phyloP scores from a whole-genome alignment of 2,888 invertebrate genomes.

The Coelopa pilipes region DNA sequence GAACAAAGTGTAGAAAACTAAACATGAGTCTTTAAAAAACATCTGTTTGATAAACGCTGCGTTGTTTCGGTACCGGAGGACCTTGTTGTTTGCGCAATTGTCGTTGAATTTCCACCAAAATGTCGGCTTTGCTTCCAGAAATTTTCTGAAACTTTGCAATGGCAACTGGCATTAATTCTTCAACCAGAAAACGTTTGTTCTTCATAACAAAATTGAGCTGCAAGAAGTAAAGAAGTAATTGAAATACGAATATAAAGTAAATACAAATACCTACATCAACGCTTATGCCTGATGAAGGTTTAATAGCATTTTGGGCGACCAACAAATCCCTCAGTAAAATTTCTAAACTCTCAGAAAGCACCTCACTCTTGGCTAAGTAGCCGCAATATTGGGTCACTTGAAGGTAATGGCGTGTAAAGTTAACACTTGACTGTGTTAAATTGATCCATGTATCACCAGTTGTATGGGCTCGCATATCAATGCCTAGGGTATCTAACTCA shows the following conservation, averaged over 20 bases:
- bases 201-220: slow-evolving; percentile 66
- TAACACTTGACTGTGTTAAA: slow-evolving; percentile 64
- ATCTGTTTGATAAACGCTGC: slow-evolving; percentile 66
- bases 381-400: slow-evolving; percentile 64
- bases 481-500: slow-evolving; percentile 62
- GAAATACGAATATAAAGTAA: slow-evolving; percentile 1
- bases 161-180: slow-evolving; percentile 62
- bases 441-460: slow-evolving; percentile 67
- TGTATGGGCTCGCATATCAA: slow-evolving; percentile 62
- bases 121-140: slow-evolving; percentile 54
- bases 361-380: slow-evolving; percentile 64
- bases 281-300: slow-evolving; percentile 58
- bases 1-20: not conserved
- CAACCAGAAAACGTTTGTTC: slow-evolving; percentile 63
- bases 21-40: slow-evolving; percentile 54
- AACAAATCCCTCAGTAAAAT: slow-evolving; percentile 61
- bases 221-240: slow-evolving; percentile 41
- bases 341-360: slow-evolving; percentile 59
- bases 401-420: slow-evolving; percentile 64
- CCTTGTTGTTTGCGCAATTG: slow-evolving; percentile 52
- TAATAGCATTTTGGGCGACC: slow-evolving; percentile 62
- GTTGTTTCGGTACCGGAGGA: slow-evolving; percentile 64
- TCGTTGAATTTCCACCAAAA: slow-evolving; percentile 55
- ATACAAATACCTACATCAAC: slow-evolving; percentile 59
- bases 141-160: slow-evolving; percentile 62